These are phyloP conservation scores for Pangasianodon hypophthalmus DNA, from an alignment of 2,113 vertebrate genomes.

Conservation along the genomic window DNA sequence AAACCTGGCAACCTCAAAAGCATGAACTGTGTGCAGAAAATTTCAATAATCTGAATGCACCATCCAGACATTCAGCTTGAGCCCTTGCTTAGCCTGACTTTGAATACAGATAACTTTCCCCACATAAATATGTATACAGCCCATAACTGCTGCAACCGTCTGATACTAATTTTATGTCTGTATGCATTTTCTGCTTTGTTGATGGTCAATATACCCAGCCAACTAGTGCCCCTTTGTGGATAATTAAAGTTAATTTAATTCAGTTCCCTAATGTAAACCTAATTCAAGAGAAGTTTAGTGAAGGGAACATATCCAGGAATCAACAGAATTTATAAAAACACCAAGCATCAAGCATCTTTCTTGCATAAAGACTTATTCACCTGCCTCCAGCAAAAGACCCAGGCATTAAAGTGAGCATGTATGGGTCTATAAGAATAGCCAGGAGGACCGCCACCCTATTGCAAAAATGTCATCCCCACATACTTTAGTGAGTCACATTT, in stretches of 20 bases:
- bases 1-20: neutral
- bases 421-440: constrained; percentile 50
- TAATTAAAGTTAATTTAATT: neutral
- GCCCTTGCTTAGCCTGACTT: neutral
- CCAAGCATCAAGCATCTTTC: neutral
- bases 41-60: neutral
- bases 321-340: constrained; percentile 21
- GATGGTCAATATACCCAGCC: neutral
- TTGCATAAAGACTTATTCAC: constrained; percentile 34
- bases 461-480: constrained; percentile 51
- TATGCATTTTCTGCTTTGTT: constrained; percentile 17
- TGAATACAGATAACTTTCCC: neutral
- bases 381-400: constrained; percentile 29
- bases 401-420: neutral
- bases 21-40: neutral
- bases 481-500: constrained; percentile 54
- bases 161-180: constrained; percentile 4
- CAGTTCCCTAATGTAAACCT: neutral
- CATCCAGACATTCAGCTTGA: neutral
- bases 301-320: constrained; percentile 6
- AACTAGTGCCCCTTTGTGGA: neutral
- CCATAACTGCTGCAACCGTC: neutral
- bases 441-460: constrained; percentile 43
- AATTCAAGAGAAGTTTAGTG: constrained; percentile 22
- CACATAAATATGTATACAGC: neutral